Percentiles rank a stretch among this genome's conserved stretches.
Conservation (phyloP, 2,888 invertebrate species). For the Nematopogon swammerdamellus region DNA sequence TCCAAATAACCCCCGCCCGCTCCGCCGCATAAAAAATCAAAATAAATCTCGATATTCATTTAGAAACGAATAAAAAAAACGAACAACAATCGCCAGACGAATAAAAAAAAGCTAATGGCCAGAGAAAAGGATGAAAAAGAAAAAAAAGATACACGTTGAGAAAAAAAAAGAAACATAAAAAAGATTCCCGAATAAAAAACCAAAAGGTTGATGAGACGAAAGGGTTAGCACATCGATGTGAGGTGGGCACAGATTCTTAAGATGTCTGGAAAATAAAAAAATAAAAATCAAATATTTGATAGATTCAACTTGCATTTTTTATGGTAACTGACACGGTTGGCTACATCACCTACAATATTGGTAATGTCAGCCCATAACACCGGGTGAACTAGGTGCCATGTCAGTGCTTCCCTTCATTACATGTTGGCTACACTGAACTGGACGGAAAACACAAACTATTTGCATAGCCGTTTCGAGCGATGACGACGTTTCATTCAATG, state of each 20-base stretch:
- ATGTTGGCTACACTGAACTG: too few species aligned
- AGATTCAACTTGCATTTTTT: not conserved
- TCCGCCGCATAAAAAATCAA: constrained; percentile 12
- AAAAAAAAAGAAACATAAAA: constrained; percentile 24
- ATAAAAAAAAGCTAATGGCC: constrained; percentile 53
- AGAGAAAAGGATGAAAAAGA: constrained; percentile 34
- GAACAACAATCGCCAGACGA: constrained; percentile 31
- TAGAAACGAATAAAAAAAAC: constrained; percentile 52
- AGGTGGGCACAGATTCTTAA: not conserved
- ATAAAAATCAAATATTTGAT: constrained; percentile 6
- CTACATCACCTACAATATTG: too few species aligned
- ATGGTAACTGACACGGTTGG: too few species aligned
- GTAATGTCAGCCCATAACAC: too few species aligned
- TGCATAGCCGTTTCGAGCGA: too few species aligned
- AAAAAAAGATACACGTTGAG: constrained; percentile 40
- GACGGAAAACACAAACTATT: too few species aligned
- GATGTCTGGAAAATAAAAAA: constrained; percentile 7
- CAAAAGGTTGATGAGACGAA: too few species aligned
- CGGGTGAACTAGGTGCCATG: too few species aligned
- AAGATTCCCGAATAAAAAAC: constrained; percentile 16
- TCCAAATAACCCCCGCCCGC: too few species aligned
- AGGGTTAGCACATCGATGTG: too few species aligned
- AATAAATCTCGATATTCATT: constrained; percentile 52
- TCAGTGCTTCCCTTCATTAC: too few species aligned
- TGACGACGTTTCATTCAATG: too few species aligned